Percentiles rank a stretch among this genome's conserved stretches.
phyloP scores from a whole-genome alignment of 2,888 invertebrate species.

The Drosophila prostipennis region DNA sequence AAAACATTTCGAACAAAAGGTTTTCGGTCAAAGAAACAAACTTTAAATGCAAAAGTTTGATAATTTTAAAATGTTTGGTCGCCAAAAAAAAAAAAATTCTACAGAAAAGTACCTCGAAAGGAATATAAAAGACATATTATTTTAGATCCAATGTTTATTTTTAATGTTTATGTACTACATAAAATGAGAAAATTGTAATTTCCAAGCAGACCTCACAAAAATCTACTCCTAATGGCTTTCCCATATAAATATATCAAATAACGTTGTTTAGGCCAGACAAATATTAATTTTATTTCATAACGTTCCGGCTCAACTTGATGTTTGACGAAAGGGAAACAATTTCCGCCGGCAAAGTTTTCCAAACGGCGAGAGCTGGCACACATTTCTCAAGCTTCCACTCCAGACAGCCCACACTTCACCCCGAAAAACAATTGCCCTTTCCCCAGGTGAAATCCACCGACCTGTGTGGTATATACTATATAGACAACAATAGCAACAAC shows the following conservation, averaged over 20 bases:
- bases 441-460: background rate
- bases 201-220: background rate
- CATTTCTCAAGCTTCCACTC: conserved; percentile 11
- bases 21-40: conserved; percentile 38
- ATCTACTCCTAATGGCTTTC: background rate
- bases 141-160: too few species aligned
- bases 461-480: background rate
- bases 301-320: conserved; percentile 7
- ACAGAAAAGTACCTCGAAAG: too few species aligned
- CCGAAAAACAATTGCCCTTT: conserved; percentile 30
- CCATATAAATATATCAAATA: conserved; percentile 7
- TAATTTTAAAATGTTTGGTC: conserved; percentile 4
- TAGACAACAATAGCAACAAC: conserved; percentile 15
- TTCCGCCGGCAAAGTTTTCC: conserved; percentile 1
- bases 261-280: background rate
- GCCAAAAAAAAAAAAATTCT: too few species aligned
- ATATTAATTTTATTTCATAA: conserved; percentile 1
- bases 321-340: conserved; percentile 9
- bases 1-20: conserved; percentile 60
- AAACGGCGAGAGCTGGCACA: background rate
- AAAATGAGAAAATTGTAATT: background rate
- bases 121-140: too few species aligned
- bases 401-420: conserved; percentile 2
- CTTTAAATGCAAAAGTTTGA: conserved; percentile 23
- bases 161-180: background rate